Evolutionary conservation across 2,113 vertebrate genomes (phyloP), one percentile per base, ranked within the genome.

Genomic region (Siphamia tubifer): DNA sequence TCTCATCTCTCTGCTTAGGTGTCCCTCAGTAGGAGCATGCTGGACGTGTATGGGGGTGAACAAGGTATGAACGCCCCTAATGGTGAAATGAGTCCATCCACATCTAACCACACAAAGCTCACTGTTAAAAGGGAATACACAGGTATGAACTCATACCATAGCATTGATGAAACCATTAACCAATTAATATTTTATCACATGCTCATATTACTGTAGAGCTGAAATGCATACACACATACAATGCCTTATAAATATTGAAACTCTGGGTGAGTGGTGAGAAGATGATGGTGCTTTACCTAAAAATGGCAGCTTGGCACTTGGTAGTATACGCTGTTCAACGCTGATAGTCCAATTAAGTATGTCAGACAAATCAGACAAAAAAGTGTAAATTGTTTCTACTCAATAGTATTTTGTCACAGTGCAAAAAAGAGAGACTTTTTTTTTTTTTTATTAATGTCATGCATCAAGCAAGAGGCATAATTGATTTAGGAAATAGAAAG

Each of bases 111-210:
- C 89, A 85, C 92, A 87, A 94, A 89, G 84, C 89, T 95, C 80
- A 94, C 92, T 84, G 92, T 95, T 78, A 97, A 97, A 94, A 96
- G 91, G 89, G 95, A 98, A 93, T 91, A 93, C 83, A 87, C 95
- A 96, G 95, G 95, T 96, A 96, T 66, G 88, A 56, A 82, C 82
- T 68, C 83, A 87, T 82, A 84, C 74, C 82, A 70, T 68, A 82
- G 81, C 42, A 8, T 2, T 64, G 62, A 87, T 60, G 40, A 35
- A 68, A 64, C 6, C 32, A 34, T 65, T 52, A 77, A 77, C 48
- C 17, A 13, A 19, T 23, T 34, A 21, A 68, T 36, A 2, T 30
- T 28, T 31, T 8, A 42, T 20, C 8, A 44, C 12, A 58, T 12
- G 20, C 34, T 63, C 67, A 66, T 30, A 34, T 57, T 30, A 1